Percentiles rank a stretch among this genome's conserved stretches.
Evolutionary conservation across 2,888 invertebrate species (phyloP).

Genomic region (Athetis lepigone): DNA sequence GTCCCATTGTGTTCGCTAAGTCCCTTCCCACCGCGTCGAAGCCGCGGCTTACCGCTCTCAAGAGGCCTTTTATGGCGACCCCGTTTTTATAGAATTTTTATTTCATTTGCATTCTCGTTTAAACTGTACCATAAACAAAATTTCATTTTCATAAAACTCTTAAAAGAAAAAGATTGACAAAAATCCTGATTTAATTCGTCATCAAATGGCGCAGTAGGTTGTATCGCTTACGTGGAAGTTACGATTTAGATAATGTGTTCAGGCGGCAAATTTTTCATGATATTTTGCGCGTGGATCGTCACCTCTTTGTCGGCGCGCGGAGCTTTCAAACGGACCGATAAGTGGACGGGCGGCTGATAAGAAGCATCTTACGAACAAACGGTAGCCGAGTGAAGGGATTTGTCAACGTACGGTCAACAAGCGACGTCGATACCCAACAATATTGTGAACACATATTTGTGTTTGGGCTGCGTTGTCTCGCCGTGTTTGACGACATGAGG

Average conservation of each 20-base stretch:
- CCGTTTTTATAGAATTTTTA: constrained; percentile 82
- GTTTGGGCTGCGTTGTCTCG: constrained; percentile 60
- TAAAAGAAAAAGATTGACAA: constrained; percentile 68
- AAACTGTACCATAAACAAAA: constrained; percentile 79
- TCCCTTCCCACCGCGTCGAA: constrained; percentile 71
- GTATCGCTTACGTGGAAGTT: constrained; percentile 41
- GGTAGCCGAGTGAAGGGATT: constrained; percentile 87
- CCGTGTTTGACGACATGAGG: constrained; percentile 48
- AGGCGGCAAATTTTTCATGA: constrained; percentile 69
- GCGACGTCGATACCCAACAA: constrained; percentile 64
- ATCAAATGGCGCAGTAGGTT: constrained; percentile 36
- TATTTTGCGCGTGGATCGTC: constrained; percentile 82
- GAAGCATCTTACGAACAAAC: constrained; percentile 76
- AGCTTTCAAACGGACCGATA: constrained; percentile 83
- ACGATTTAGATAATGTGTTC: constrained; percentile 61
- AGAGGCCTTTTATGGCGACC: constrained; percentile 81
- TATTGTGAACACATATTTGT: constrained; percentile 66
- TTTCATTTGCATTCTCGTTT: constrained; percentile 81
- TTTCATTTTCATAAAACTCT: constrained; percentile 65
- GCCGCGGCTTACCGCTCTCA: constrained; percentile 77
- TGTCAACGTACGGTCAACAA: constrained; percentile 87
- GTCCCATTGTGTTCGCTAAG: constrained; percentile 87
- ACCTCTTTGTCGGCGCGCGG: constrained; percentile 86
- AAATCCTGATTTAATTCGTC: constrained; percentile 64
- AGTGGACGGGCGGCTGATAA: constrained; percentile 83